Conservation (phyloP, 2,113 vertebrate species). For the Typhlomys cinereus region DNA sequence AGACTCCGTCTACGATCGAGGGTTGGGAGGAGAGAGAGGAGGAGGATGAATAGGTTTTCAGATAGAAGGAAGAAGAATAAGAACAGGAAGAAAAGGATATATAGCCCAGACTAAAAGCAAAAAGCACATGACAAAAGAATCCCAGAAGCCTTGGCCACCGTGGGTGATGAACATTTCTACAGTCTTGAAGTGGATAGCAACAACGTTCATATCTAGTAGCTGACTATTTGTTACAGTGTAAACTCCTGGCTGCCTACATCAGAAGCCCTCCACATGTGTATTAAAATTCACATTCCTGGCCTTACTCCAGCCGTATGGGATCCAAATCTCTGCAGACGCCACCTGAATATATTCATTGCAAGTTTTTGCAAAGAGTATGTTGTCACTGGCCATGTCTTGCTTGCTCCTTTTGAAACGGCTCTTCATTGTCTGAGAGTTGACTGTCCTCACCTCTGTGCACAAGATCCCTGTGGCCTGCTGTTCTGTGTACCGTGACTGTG, state of each 20-base stretch:
- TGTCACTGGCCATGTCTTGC: not conserved
- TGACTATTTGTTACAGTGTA: conserved; percentile 20
- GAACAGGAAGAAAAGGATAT: conserved; percentile 14
- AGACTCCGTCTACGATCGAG: not conserved
- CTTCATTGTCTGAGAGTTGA: not conserved
- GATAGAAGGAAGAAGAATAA: not conserved
- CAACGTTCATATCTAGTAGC: not conserved
- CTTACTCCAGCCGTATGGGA: not conserved
- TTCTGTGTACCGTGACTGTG: too few relatives aligned
- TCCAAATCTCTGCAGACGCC: not conserved
- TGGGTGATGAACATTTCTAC: not conserved
- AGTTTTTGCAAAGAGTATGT: not conserved
- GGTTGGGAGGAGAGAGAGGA: not conserved
- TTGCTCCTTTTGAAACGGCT: not conserved
- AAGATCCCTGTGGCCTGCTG: not conserved
- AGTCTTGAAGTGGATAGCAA: not conserved
- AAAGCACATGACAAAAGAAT: not conserved
- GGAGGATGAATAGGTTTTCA: not conserved
- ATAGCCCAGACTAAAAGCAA: conserved; percentile 19
- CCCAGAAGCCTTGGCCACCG: not conserved
- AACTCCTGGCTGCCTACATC: not conserved
- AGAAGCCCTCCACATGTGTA: not conserved
- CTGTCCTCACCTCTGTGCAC: not conserved
- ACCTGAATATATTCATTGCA: not conserved
- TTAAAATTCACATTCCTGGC: conserved; percentile 1